phyloP scores from a whole-genome alignment of 2,113 vertebrate genomes.

The Melanocharis versteri region DNA sequence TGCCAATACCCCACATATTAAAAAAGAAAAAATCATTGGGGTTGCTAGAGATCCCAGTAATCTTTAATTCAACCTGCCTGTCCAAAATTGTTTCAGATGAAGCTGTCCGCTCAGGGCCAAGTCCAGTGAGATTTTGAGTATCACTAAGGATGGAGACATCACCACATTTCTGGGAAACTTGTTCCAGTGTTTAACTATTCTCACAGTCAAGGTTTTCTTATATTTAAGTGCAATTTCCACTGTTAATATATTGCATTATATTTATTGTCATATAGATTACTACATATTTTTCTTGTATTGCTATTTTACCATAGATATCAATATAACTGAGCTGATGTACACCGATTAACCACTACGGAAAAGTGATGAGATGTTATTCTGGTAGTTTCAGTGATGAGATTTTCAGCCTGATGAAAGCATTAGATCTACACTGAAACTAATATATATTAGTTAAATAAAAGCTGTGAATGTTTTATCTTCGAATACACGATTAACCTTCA shows the following conservation, averaged over 20 bases:
- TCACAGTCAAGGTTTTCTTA: not conserved
- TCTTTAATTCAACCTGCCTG: not conserved
- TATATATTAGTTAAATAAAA: not conserved
- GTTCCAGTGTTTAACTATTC: not conserved
- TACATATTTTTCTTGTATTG: not conserved
- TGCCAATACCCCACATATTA: not conserved
- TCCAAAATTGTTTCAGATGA: not conserved
- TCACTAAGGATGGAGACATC: not conserved
- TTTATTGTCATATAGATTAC: too few relatives aligned
- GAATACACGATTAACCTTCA: not conserved
- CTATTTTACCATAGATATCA: not conserved
- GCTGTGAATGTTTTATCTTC: not conserved
- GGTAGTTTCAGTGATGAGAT: not conserved
- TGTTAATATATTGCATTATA: not conserved
- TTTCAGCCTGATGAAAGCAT: not conserved
- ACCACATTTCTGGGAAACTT: not conserved
- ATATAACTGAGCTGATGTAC: not conserved
- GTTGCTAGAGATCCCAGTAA: not conserved
- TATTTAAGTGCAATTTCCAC: not conserved
- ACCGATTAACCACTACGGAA: not conserved
- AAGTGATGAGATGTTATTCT: not conserved
- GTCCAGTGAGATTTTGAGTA: not conserved
- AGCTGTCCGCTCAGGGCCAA: not conserved
- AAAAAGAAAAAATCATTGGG: not conserved
- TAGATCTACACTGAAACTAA: not conserved